phyloP scores from a whole-genome alignment of 2,113 vertebrate species.

The Ophthalmotilapia sp. region DNA sequence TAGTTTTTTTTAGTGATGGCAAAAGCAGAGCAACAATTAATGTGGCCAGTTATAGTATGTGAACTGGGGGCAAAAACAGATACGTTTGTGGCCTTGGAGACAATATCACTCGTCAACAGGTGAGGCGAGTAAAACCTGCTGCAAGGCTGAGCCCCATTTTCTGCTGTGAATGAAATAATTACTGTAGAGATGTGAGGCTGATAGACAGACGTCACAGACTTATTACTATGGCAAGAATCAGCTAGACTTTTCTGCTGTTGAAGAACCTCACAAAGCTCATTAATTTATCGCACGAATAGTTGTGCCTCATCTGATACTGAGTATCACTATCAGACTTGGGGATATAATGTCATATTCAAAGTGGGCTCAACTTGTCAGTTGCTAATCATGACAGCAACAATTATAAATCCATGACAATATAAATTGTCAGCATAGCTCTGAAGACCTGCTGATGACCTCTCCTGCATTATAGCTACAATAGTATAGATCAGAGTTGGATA shows the following conservation, averaged over 20 bases:
- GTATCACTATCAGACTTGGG: neutral
- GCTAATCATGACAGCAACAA: neutral
- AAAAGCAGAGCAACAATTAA: neutral
- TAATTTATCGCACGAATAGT: neutral
- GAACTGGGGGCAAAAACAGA: neutral
- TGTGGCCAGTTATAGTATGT: neutral
- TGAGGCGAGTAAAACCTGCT: neutral
- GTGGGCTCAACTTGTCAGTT: neutral
- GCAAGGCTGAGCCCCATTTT: neutral
- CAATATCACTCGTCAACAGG: rapidly evolving
- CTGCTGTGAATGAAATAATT: neutral
- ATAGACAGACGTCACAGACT: neutral
- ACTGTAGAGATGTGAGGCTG: neutral
- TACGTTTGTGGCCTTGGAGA: neutral
- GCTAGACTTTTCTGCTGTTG: neutral
- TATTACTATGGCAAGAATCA: neutral
- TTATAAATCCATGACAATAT: too few relatives aligned
- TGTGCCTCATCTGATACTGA: neutral
- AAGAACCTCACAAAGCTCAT: neutral
- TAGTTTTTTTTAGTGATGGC: neutral
- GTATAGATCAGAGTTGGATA: neutral
- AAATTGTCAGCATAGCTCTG: neutral
- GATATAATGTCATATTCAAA: neutral
- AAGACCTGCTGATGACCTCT: neutral
- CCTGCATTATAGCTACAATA: neutral